Evolutionary conservation across 2,797 vertebrate species (phyloP), one percentile per base, ranked within the genome.

Genomic region (Acanthornis magna): DNA sequence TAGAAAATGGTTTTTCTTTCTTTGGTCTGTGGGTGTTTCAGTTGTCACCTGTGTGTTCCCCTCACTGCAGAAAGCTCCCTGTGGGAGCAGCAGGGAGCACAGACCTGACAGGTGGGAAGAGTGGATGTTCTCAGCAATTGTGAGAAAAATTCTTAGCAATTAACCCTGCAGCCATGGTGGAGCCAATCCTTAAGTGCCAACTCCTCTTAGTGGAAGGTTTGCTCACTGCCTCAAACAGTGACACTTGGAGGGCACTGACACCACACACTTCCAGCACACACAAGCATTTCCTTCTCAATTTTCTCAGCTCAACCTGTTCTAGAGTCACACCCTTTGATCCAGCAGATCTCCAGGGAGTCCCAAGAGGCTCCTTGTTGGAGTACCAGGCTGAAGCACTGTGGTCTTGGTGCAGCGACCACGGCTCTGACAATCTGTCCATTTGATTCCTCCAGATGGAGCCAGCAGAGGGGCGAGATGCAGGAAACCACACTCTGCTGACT

Each of bases 401-500:
- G 18, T n/a, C 40, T 48, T 17, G 29, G 18, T 29, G 51, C 36
- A 32, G 38, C 12, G 16, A 13, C 40, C 26, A 5, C 0, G 0
- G 10, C 10, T 63, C 66, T 74, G 36, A 36, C 11, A 30, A 14
- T 43, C 54, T 58, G 25, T 66, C 27, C 18, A 3, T 73, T 75
- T 74, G 43, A 78, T 81, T 91, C 60, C 36, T 80, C 40, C 72
- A 89, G 74, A 85, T 92, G 89, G 80, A 81, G 45, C 16, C 75
- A 60, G n/a, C 27, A 36, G 38, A 85, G 34, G 47, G 34, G 45
- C 15, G 5, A 38, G 67, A 50, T 38, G 16, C 55, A 83, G 74
- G 80, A 88, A 98, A 97, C 54, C 60, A 93, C 77, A 97, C 87
- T 34, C 53, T 80, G 25, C 25, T 88, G 57, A 72, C 21, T 26